Evolutionary conservation across 2,113 vertebrate species (phyloP), one percentile per base, ranked within the genome.

Genomic region (Dinomys branickii): DNA sequence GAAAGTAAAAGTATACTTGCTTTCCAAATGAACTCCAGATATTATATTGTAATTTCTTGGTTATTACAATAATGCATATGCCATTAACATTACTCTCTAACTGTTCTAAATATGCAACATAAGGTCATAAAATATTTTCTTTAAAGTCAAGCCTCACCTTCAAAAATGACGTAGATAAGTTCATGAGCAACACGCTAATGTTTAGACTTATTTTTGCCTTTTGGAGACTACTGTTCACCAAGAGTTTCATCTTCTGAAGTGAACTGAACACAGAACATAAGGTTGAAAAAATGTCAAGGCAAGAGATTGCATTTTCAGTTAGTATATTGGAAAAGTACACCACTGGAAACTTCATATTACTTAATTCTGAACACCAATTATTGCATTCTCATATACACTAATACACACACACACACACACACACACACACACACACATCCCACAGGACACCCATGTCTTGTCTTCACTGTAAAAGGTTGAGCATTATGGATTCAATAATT

Each of bases 51-150:
- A 69, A 24, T 69, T 91, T 91, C 44, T 77, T 93, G 81, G 28
- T 73, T 63, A 92, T 19, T 59, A 2, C 35, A 87, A 35, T 67
- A 93, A 86, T 88, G 33, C 47, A 92, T 67, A 87, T 54, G 59
- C 41, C 7, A 85, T 87, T 89, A 95, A 22, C 22, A 71, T 77
- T 91, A 47, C 5, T 89, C 65, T 28, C 65, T 90, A 81, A 77
- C 54, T 56, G 52, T 94, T 61, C 52, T 38, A 35, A 95, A 38
- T 71, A 77, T 80, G 24, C 56, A 88, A 54, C 95, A 77, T 94
- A 89, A 96, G 83, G 54, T 87, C 73, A 96, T 50, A 78, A 77
- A 96, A 83, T 94, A 85, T 71, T 65, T 95, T 14, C 83, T 96
- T 54, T 33, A 65, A 89, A 95, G 75, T 1, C 38, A 93, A 93